phyloP scores from a whole-genome alignment of 2,888 invertebrate species.

The Acanthosoma haemorrhoidale region DNA sequence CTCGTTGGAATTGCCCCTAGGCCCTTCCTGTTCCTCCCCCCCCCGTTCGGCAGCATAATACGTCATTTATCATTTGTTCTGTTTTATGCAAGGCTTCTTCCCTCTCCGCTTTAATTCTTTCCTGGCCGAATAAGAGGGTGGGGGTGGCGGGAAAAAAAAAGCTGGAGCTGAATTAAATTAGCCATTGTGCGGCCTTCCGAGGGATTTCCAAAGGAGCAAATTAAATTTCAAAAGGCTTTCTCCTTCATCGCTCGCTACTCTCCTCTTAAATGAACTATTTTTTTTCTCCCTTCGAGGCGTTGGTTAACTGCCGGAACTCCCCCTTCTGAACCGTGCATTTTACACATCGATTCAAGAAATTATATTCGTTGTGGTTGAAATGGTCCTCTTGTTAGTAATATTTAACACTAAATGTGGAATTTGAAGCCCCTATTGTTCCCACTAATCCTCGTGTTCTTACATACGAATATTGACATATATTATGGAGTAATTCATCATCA shows the following conservation, averaged over 20 bases:
- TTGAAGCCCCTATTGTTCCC: no score
- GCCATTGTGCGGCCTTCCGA: background rate
- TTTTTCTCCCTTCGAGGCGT: background rate
- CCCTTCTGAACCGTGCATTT: no score
- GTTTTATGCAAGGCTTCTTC: conserved; percentile 17
- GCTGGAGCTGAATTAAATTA: background rate
- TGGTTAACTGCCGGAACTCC: no score
- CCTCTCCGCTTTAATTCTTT: conserved; percentile 6
- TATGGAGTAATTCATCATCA: no score
- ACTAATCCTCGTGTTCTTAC: no score
- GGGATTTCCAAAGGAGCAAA: background rate
- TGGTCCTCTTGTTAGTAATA: no score
- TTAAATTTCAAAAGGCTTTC: background rate
- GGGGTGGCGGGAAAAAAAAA: background rate
- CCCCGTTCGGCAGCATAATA: background rate
- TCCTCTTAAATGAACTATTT: background rate
- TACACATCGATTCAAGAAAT: no score
- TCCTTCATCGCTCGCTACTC: background rate
- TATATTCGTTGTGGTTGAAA: no score
- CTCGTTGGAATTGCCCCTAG: background rate
- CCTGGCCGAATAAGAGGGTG: background rate
- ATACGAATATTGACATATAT: no score
- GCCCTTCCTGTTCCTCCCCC: background rate
- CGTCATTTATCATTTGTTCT: conserved; percentile 21
- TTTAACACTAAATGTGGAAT: no score